Evolutionary conservation across 1,140 invertebrate genomes (phyloP), one percentile per base, ranked within the genome.

Genomic region (Trichonephila clavata): DNA sequence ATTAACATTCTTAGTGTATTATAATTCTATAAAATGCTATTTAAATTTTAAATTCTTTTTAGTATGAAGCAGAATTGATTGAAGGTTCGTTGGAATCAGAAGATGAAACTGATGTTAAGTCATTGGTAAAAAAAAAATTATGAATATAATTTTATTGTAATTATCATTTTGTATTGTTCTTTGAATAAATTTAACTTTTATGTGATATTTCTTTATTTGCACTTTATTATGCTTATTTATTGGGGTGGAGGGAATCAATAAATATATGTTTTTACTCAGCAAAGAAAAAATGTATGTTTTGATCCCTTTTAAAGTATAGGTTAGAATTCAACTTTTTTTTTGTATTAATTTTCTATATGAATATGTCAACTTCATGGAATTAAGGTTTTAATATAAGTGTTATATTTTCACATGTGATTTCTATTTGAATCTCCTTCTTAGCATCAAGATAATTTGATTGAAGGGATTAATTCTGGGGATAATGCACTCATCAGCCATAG

Each of bases 381-480:
- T 68, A 24, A 8, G 24, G 2, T 68, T 24, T 10, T 65, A 21
- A 21, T 65, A 65, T 50, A 13, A 13, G 10, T 50, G 43, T 50
- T 50, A 5, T 2, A 50, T 65, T 10, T 24, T n/a, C n/a, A 14
- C 27, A 32, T 32, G 13, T 16, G 27, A 18, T 71, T 13, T 13
- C 7, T 27, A 77, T 32, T 77, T 27, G 16, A 32, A 39, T 0
- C 4, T 1, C 0, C 14, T 68, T 68, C n/a, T 68, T 27, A 77
- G 68, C 27, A 88, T n/a, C 24, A 14, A 50, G 10, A 50, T 50
- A 88, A 61, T 83, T 63, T 91, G 20, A 83, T 91, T 83, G 90
- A 91, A 83, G 90, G 80, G 20, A 63, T 91, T 13, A 32, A 50
- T 13, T 91, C 89, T 81, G 90, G 63, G n/a, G 90, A 83, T 57